A percentile compares a stretch with the other conserved stretches of the same genome.
These are phyloP conservation scores for Camponotus vicinus DNA, from an alignment of 1,140 invertebrate genomes.

Conservation along the genomic window DNA sequence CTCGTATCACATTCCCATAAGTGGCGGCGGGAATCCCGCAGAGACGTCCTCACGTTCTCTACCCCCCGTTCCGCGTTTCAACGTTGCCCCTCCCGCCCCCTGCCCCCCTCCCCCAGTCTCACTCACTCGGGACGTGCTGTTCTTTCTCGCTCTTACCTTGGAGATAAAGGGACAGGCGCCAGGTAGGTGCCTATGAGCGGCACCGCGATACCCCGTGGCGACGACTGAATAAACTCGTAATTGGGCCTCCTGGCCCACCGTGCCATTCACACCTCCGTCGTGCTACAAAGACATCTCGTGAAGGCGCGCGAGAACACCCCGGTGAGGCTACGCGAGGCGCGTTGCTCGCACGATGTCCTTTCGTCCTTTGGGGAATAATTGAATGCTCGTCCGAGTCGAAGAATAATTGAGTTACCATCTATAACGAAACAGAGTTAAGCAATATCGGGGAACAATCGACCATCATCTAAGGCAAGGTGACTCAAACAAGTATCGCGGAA, in stretches of 20 bases:
- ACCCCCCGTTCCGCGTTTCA: constrained; percentile 6
- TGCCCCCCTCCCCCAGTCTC: background rate
- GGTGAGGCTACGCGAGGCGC: background rate
- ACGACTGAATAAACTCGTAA: constrained; percentile 79
- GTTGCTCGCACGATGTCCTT: background rate
- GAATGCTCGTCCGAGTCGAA: constrained; percentile 3
- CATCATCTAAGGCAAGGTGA: background rate
- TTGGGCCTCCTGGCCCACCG: constrained; percentile 73
- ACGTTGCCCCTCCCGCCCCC: background rate
- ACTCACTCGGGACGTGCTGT: background rate
- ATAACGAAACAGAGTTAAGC: constrained; percentile 3
- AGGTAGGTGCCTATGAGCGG: constrained; percentile 74
- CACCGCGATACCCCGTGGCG: constrained; percentile 70
- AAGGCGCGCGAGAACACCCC: constrained; percentile 13
- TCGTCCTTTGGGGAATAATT: constrained; percentile 12
- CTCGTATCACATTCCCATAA: constrained; percentile 82
- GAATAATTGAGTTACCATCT: constrained; percentile 11
- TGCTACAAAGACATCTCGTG: constrained; percentile 68
- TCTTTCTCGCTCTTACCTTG: constrained; percentile 11
- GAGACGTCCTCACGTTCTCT: constrained; percentile 74
- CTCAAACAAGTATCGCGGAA: background rate
- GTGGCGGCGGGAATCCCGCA: constrained; percentile 78
- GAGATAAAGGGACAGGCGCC: constrained; percentile 76
- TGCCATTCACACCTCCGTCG: constrained; percentile 68
- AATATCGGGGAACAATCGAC: constrained; percentile 18